Percentiles rank a stretch among this genome's conserved stretches.
Conservation (phyloP, 2,888 invertebrate genomes). For the Trissolcus brochymenae region DNA sequence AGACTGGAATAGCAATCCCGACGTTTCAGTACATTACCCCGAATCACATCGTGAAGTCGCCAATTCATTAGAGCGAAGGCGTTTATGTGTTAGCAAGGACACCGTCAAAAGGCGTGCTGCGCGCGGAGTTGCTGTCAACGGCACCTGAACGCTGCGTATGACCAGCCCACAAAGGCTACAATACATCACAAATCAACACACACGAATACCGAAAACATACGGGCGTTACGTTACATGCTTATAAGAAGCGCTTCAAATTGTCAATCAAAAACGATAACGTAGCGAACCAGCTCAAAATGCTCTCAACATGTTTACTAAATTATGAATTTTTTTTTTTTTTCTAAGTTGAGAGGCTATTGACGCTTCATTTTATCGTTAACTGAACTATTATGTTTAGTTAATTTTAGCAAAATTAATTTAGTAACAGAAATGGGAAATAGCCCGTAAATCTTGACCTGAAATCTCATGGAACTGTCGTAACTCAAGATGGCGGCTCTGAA, state of each 20-base stretch:
- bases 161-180: constrained; percentile 61
- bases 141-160: constrained; percentile 70
- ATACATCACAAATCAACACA: constrained; percentile 47
- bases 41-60: constrained; percentile 94
- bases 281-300: constrained; percentile 21
- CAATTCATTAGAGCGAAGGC: constrained; percentile 84
- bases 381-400: too few relatives aligned
- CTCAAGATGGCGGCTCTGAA: too few relatives aligned
- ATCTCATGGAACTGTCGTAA: too few relatives aligned
- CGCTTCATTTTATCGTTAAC: too few relatives aligned
- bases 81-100: constrained; percentile 41
- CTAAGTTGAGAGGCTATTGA: too few relatives aligned
- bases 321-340: too few relatives aligned
- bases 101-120: constrained; percentile 46
- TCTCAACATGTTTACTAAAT: constrained; percentile 15
- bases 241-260: constrained; percentile 37
- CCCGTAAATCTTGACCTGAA: too few relatives aligned
- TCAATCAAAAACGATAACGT: constrained; percentile 42
- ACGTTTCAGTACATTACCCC: constrained; percentile 95
- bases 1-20: constrained; percentile 93
- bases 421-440: too few relatives aligned
- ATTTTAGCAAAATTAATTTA: too few relatives aligned
- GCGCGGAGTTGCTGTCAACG: constrained; percentile 66
- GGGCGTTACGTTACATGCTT: constrained; percentile 25
- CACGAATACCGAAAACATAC: constrained; percentile 17